Percentiles rank a stretch among this genome's conserved stretches.
phyloP scores from a whole-genome alignment of 2,113 vertebrate genomes.

The Carlito syrichta region DNA sequence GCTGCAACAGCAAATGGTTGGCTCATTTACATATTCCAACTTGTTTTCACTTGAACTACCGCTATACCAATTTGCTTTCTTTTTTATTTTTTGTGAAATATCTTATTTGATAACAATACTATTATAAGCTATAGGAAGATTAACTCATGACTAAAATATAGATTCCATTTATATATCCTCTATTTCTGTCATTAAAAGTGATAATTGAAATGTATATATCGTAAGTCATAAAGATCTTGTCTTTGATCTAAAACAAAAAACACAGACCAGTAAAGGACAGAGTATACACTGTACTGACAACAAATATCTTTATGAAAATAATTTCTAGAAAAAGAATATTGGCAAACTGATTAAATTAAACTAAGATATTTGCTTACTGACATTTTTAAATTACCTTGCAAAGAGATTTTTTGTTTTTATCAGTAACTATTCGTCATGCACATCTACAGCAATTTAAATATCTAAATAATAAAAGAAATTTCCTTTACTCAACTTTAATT shows the following conservation, averaged over 20 bases:
- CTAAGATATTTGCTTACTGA: not conserved
- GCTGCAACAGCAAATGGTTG: not conserved
- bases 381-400: not conserved
- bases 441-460: not conserved
- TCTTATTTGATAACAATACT: not conserved
- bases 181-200: not conserved
- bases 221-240: not conserved
- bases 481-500: not conserved
- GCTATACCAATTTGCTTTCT: not conserved
- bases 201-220: not conserved
- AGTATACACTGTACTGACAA: not conserved
- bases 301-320: not conserved
- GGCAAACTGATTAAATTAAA: not conserved
- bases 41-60: not conserved
- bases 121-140: not conserved
- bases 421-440: not conserved
- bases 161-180: not conserved
- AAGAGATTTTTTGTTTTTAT: not conserved
- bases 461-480: conserved; percentile 25
- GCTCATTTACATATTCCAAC: not conserved
- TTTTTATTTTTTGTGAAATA: not conserved
- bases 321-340: conserved; percentile 31
- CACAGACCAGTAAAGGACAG: not conserved
- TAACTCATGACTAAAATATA: not conserved
- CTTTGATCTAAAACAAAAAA: not conserved